A percentile compares a stretch with the other conserved stretches of the same genome.
Evolutionary conservation across 2,888 invertebrate species (phyloP).

Genomic region (Limnephilus auricula): DNA sequence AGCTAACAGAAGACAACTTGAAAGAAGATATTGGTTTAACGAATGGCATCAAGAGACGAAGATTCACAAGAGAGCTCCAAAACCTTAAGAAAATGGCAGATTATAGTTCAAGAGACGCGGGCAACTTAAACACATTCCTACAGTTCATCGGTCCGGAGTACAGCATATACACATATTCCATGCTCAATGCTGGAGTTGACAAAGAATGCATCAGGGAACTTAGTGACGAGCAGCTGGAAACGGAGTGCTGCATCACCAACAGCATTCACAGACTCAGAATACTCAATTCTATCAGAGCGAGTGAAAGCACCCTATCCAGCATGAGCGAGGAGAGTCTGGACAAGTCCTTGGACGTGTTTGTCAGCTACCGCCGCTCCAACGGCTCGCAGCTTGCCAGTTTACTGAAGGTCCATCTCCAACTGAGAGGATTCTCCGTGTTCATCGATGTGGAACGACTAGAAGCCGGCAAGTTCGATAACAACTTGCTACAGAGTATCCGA

Average conservation of each 20-base stretch:
- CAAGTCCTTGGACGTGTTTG: slow-evolving; percentile 97
- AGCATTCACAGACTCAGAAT: slow-evolving; percentile 96
- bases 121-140: slow-evolving; percentile 92
- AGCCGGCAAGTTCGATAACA: slow-evolving; percentile 99
- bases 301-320: slow-evolving; percentile 82
- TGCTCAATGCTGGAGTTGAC: slow-evolving; percentile 97
- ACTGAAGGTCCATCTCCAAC: slow-evolving; percentile 96
- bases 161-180: slow-evolving; percentile 96
- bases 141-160: slow-evolving; percentile 92
- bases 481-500: slow-evolving; percentile 95
- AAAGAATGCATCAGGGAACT: slow-evolving; percentile 90
- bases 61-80: slow-evolving; percentile 94
- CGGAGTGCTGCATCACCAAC: slow-evolving; percentile 94
- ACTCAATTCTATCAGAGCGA: slow-evolving; percentile 88
- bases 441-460: slow-evolving; percentile 98
- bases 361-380: slow-evolving; percentile 97
- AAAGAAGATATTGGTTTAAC: slow-evolving; percentile 93
- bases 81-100: slow-evolving; percentile 97
- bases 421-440: slow-evolving; percentile 97
- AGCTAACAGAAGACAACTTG: slow-evolving; percentile 94
- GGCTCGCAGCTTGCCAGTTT: slow-evolving; percentile 97
- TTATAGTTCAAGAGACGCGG: slow-evolving; percentile 95
- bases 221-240: slow-evolving; percentile 93
- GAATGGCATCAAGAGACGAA: slow-evolving; percentile 95
- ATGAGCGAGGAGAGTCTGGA: slow-evolving; percentile 88